phyloP scores from a whole-genome alignment of 2,113 vertebrate species.

The Bufo gargarizans region DNA sequence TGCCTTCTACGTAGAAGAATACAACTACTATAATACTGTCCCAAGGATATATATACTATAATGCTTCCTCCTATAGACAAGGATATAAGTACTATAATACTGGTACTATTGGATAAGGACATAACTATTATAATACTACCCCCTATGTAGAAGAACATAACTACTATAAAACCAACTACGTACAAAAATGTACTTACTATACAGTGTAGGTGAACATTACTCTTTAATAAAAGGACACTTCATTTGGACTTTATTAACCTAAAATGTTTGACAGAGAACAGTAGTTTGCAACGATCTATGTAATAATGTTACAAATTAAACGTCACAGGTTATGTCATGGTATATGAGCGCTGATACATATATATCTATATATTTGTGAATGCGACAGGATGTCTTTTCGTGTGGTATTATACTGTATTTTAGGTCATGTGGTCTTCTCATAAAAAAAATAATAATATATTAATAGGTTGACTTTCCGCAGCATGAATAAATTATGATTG shows the following conservation, averaged over 20 bases:
- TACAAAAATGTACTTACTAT: constrained; percentile 2
- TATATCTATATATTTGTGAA: constrained; percentile 22
- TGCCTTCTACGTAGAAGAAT: constrained; percentile 3
- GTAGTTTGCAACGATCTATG: constrained; percentile 17
- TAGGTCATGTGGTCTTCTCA: constrained; percentile 18
- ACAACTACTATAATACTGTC: constrained; percentile 10
- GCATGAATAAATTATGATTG: not conserved
- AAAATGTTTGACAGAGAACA: constrained; percentile 13
- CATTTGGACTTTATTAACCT: constrained; percentile 25
- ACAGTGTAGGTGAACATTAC: not conserved
- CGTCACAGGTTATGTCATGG: constrained; percentile 42
- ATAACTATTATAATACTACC: constrained; percentile 22
- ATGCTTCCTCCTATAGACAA: not conserved
- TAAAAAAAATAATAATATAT: constrained; percentile 33
- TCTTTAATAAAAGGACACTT: constrained; percentile 15
- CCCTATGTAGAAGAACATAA: constrained; percentile 9
- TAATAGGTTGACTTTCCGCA: not conserved
- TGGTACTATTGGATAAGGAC: not conserved
- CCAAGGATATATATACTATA: constrained; percentile 16
- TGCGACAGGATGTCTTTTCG: constrained; percentile 10
- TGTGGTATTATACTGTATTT: constrained; percentile 22
- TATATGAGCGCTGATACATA: not conserved
- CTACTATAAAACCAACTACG: not conserved
- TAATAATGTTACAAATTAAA: constrained; percentile 23
- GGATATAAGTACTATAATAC: constrained; percentile 22